A percentile compares a stretch with the other conserved stretches of the same genome.
Evolutionary conservation across 1,140 invertebrate species (phyloP).

Genomic region (Micrasema minimum): DNA sequence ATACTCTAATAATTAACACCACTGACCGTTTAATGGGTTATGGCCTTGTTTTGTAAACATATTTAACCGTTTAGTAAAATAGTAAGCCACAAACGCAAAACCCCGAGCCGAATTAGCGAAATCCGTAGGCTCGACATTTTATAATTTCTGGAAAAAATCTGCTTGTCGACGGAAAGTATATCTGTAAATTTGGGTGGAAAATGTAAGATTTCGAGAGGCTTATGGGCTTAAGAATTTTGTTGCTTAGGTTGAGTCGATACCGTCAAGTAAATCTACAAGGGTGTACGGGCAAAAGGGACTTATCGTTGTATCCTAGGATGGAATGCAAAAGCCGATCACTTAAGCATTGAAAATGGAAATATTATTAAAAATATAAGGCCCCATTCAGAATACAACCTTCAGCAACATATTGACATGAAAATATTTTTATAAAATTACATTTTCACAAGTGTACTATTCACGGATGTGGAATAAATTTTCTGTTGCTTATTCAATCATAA

Average conservation of each 20-base stretch:
- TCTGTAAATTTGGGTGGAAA: slow-evolving; percentile 18
- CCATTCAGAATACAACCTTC: too few relatives aligned
- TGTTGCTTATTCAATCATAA: too few relatives aligned
- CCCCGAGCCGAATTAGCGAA: background rate
- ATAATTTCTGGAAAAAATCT: slow-evolving; percentile 15
- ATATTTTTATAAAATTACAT: too few relatives aligned
- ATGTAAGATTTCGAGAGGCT: slow-evolving; percentile 18
- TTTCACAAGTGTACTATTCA: too few relatives aligned
- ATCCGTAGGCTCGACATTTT: slow-evolving; percentile 10
- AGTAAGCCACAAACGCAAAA: too few relatives aligned
- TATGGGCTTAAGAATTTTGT: slow-evolving; percentile 25
- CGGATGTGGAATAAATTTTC: too few relatives aligned
- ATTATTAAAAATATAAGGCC: too few relatives aligned
- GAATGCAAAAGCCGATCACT: slow-evolving; percentile 22
- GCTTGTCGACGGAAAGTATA: slow-evolving; percentile 19
- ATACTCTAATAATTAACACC: too few relatives aligned
- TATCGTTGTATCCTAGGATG: slow-evolving; percentile 1
- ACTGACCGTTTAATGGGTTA: too few relatives aligned
- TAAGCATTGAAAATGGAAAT: slow-evolving; percentile 3
- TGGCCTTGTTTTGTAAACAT: too few relatives aligned
- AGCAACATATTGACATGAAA: too few relatives aligned
- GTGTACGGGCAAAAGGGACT: background rate
- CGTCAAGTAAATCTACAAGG: background rate
- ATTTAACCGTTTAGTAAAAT: too few relatives aligned
- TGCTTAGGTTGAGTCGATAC: slow-evolving; percentile 12